Conservation (phyloP, 2,888 invertebrate species). For the Sinelater perroti region DNA sequence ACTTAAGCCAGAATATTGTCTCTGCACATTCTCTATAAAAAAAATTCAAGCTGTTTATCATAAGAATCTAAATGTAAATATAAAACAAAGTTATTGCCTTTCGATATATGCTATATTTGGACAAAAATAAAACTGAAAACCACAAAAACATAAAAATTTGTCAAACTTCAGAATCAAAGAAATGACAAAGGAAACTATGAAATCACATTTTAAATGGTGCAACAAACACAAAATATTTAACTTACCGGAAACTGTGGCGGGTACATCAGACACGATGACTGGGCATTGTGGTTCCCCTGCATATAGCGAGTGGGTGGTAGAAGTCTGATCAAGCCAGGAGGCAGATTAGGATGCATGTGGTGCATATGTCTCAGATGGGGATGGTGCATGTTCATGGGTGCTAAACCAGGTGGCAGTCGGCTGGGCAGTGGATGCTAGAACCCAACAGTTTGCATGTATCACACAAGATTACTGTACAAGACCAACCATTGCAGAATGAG, state of each 20-base stretch:
- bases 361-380: constrained; percentile 51
- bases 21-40: no score
- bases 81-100: no score
- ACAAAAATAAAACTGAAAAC: no score
- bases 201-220: no score
- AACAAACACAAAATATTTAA: no score
- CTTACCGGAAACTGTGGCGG: constrained; percentile 44
- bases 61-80: no score
- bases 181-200: no score
- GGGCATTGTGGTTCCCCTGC: constrained; percentile 39
- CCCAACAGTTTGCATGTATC: not conserved
- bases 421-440: constrained; percentile 30
- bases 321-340: constrained; percentile 51
- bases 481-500: constrained; percentile 20
- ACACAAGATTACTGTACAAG: not conserved
- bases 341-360: constrained; percentile 43
- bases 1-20: no score
- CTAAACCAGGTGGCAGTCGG: constrained; percentile 51
- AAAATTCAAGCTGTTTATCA: no score
- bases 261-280: constrained; percentile 42
- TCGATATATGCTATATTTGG: no score
- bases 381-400: constrained; percentile 50
- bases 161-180: no score
- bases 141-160: no score
- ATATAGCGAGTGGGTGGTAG: constrained; percentile 43